Evolutionary conservation across 2,888 invertebrate species (phyloP), one percentile per base, ranked within the genome.

Genomic region (Psococerastis gibbosa): DNA sequence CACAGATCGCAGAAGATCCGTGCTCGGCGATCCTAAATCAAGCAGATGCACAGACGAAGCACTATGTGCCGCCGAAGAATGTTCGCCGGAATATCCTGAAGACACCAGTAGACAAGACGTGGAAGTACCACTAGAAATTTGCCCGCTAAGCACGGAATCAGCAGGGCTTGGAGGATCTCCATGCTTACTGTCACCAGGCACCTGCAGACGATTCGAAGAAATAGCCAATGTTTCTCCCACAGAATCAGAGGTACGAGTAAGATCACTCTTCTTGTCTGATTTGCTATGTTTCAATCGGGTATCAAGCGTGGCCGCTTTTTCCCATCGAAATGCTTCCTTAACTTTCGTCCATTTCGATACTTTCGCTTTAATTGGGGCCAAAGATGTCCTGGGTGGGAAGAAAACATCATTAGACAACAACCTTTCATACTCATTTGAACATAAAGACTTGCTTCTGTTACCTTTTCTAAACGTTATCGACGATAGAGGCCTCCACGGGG

Each of bases 291-390:
- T 56, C 42, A 63, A 59, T 54, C 65, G 63, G 43, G 62, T 57
- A 45, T 59, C 60, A 35, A 51, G 51, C 23, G 50, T 53, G 17
- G 66, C 45, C 23, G 81, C 81, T 52, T 77, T 76, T 56, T 84
- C 83, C 83, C 83, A 84, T 52, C 79, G 82, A 54, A 85, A 81
- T 11, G 87, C 87, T 35, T 84, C 83, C 60, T 87, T 88, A 8
- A 88, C 87, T 62, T 78, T 77, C 0, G 83, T 84, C 87, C 87
- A 88, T 56, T 87, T 87, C 0, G 85, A 84, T 41, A 79, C 73
- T 55, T 78, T 78, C 0, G 75, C 67, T 45, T 55, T 56, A 5
- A 8, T 15, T 13, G 9, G 17, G 16, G 16, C n/a, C 22, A 22
- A 15, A 17, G 38, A 38, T 20, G 15, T 38, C 38, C 38, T 3